phyloP scores from a whole-genome alignment of 2,888 invertebrate genomes.

The Exocentrus adspersus region DNA sequence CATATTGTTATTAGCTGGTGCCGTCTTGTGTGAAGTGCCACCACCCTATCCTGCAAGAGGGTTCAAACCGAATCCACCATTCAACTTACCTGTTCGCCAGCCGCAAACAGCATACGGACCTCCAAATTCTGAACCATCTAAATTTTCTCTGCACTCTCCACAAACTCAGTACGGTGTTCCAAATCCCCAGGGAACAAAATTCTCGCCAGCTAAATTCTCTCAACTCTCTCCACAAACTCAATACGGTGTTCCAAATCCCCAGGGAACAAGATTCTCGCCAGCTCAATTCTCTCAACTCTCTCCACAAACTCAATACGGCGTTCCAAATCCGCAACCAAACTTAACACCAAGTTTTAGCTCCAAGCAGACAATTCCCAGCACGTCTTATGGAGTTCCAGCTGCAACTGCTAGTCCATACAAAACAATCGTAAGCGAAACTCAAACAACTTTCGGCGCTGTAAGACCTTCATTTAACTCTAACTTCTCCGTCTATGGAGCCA shows the following conservation, averaged over 20 bases:
- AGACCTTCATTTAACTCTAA: too few relatives aligned
- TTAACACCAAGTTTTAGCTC: slow-evolving; percentile 11
- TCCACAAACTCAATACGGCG: slow-evolving; percentile 26
- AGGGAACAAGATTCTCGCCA: neutral
- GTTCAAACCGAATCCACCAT: slow-evolving; percentile 39
- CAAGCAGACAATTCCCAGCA: slow-evolving; percentile 14
- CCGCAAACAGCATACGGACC: slow-evolving; percentile 21
- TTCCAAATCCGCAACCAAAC: slow-evolving; percentile 9
- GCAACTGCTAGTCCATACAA: neutral
- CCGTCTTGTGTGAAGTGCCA: slow-evolving; percentile 39
- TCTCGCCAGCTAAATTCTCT: slow-evolving; percentile 4
- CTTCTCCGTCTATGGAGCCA: too few relatives aligned
- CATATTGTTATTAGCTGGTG: slow-evolving; percentile 20
- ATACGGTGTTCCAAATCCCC: slow-evolving; percentile 20
- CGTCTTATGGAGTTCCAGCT: slow-evolving; percentile 21
- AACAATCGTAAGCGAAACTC: slow-evolving; percentile 18
- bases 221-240: slow-evolving; percentile 22
- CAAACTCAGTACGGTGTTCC: slow-evolving; percentile 26
- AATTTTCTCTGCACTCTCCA: slow-evolving; percentile 5
- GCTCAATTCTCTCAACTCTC: neutral
- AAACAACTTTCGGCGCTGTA: slow-evolving; percentile 19
- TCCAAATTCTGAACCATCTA: slow-evolving; percentile 17
- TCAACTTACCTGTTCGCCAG: slow-evolving; percentile 20
- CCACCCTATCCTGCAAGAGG: slow-evolving; percentile 40
- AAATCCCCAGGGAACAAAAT: too few relatives aligned